Percentiles rank a stretch among this genome's conserved stretches.
Conservation (phyloP, 2,113 vertebrate species). For the Xerus inauris region DNA sequence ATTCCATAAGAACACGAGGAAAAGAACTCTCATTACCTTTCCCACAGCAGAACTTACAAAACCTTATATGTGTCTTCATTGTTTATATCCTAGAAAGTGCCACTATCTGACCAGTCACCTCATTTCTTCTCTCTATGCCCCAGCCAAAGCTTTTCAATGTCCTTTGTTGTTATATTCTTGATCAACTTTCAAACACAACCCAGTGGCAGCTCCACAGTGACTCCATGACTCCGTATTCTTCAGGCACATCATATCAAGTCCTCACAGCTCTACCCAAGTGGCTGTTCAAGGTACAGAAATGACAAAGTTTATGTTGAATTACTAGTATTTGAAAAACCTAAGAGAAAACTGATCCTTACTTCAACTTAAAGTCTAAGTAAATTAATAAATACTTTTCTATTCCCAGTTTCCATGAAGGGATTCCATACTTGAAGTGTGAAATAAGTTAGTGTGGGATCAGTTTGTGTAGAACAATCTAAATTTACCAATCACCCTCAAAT, state of each 20-base stretch:
- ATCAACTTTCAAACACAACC: not conserved
- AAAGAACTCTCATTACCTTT: not conserved
- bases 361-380: not conserved
- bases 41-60: not conserved
- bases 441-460: not conserved
- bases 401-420: not conserved
- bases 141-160: not conserved
- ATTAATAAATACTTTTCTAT: not conserved
- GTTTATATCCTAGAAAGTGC: not conserved
- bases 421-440: fast-evolving
- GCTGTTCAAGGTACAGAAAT: not conserved
- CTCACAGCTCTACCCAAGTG: not conserved
- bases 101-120: not conserved
- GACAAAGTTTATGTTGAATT: not conserved
- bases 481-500: not conserved
- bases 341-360: not conserved
- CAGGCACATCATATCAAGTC: not conserved
- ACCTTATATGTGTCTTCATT: not conserved
- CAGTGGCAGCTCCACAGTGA: not conserved
- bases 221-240: fast-evolving
- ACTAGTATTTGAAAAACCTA: not conserved
- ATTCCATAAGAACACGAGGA: not conserved
- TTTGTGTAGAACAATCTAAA: not conserved
- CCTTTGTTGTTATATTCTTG: not conserved
- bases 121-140: not conserved